These are phyloP conservation scores for Ornithoptera priamus DNA, from an alignment of 2,888 invertebrate species.

Conservation along the genomic window DNA sequence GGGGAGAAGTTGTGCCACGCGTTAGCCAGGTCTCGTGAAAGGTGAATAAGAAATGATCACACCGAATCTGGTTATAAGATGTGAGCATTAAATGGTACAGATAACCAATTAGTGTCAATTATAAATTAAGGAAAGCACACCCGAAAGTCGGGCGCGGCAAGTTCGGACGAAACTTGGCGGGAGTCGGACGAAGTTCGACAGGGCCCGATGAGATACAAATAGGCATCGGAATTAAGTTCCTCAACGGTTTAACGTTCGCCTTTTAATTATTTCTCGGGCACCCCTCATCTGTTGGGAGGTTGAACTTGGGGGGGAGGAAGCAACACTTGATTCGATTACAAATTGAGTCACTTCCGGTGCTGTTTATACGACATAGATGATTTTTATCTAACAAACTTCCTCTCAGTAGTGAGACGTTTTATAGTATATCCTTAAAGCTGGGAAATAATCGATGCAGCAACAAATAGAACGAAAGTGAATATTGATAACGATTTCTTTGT, in stretches of 20 bases:
- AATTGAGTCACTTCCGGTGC: slow-evolving; percentile 11
- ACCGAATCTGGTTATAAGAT: too few species aligned
- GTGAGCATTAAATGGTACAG: slow-evolving; percentile 32
- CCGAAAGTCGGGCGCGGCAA: slow-evolving; percentile 60
- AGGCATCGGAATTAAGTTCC: slow-evolving; percentile 76
- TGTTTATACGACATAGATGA: not conserved
- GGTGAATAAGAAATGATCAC: too few species aligned
- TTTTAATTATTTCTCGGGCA: slow-evolving; percentile 74
- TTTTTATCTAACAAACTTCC: not conserved
- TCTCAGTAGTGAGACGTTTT: too few species aligned
- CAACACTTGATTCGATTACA: slow-evolving; percentile 41
- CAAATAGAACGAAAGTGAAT: too few species aligned
- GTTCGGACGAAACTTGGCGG: slow-evolving; percentile 39
- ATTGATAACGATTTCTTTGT: too few species aligned
- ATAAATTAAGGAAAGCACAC: slow-evolving; percentile 65
- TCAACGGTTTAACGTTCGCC: slow-evolving; percentile 68
- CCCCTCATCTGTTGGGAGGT: slow-evolving; percentile 57
- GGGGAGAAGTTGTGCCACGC: too few species aligned
- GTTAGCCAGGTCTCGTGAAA: too few species aligned
- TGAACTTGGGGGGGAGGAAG: not conserved
- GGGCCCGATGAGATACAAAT: slow-evolving; percentile 66
- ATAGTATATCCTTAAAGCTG: too few species aligned
- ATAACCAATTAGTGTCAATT: slow-evolving; percentile 71
- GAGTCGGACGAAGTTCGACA: slow-evolving; percentile 51
- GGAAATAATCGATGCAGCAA: too few species aligned